These are phyloP conservation scores for Nematostella vectensis DNA, from an alignment of 92 coral and sea anemone genomes.

Conservation along the genomic window DNA sequence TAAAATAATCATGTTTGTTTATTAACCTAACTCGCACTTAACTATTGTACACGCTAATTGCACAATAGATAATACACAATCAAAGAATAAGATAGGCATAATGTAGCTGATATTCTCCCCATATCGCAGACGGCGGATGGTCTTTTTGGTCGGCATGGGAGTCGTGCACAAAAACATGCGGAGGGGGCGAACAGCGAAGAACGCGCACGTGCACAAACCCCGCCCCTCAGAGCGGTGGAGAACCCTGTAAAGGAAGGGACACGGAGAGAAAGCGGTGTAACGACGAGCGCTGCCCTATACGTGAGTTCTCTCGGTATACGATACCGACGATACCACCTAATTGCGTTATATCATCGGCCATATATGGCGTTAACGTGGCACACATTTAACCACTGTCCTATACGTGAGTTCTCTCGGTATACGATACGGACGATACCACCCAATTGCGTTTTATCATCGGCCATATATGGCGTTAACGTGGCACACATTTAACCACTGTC, in stretches of 20 bases:
- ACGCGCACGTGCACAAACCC: slow-evolving; percentile 22
- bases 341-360: too few species aligned
- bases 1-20: too few species aligned
- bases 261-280: slow-evolving; percentile 16
- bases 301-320: not conserved
- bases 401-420: not conserved
- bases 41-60: too few species aligned
- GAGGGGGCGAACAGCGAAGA: slow-evolving; percentile 23
- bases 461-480: slow-evolving; percentile 9
- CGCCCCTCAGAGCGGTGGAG: slow-evolving; percentile 25
- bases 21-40: too few species aligned
- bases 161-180: slow-evolving; percentile 25
- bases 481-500: not conserved
- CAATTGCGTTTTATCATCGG: not conserved
- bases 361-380: slow-evolving; percentile 11
- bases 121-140: slow-evolving; percentile 21
- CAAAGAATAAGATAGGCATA: too few species aligned
- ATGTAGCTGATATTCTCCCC: not conserved
- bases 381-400: not conserved
- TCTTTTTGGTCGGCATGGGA: slow-evolving; percentile 21
- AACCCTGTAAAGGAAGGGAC: slow-evolving; percentile 12
- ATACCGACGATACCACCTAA: not conserved
- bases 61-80: too few species aligned
- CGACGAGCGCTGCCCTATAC: not conserved
- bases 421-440: not conserved